Percentiles rank a stretch among this genome's conserved stretches.
These are phyloP conservation scores for Leucania comma DNA, from an alignment of 2,888 invertebrate species.

Conservation along the genomic window DNA sequence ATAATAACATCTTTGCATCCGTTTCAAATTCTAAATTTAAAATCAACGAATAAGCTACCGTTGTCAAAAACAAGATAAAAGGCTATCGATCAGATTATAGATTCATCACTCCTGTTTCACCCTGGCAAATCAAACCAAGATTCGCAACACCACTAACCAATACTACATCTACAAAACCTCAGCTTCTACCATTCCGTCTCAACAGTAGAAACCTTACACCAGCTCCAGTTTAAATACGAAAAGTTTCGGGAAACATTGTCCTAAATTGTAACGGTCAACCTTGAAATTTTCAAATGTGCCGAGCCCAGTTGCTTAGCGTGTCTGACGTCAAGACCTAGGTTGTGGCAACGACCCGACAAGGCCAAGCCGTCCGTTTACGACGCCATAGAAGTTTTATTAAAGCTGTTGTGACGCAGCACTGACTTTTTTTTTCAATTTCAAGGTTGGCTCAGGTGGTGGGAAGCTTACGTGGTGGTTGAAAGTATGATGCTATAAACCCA, in stretches of 20 bases:
- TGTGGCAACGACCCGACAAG: constrained; percentile 79
- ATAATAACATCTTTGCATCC: background rate
- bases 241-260: constrained; percentile 54
- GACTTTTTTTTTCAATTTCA: constrained; percentile 58
- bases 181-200: background rate
- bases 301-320: constrained; percentile 66
- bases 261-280: constrained; percentile 52
- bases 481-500: background rate
- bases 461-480: background rate
- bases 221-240: constrained; percentile 28
- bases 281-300: constrained; percentile 61
- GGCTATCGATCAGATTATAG: background rate
- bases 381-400: constrained; percentile 74
- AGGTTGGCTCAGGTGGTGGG: constrained; percentile 43
- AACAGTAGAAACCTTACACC: constrained; percentile 7
- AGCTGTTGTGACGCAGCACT: constrained; percentile 67
- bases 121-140: background rate
- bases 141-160: background rate
- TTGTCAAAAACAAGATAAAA: background rate
- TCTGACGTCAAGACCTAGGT: constrained; percentile 77
- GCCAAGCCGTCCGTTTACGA: constrained; percentile 75
- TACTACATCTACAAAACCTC: background rate
- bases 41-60: background rate
- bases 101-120: too few relatives aligned
- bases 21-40: background rate